Evolutionary conservation across 2,797 vertebrate species (phyloP).

Genomic region (Ctenopoma kingsleyae): DNA sequence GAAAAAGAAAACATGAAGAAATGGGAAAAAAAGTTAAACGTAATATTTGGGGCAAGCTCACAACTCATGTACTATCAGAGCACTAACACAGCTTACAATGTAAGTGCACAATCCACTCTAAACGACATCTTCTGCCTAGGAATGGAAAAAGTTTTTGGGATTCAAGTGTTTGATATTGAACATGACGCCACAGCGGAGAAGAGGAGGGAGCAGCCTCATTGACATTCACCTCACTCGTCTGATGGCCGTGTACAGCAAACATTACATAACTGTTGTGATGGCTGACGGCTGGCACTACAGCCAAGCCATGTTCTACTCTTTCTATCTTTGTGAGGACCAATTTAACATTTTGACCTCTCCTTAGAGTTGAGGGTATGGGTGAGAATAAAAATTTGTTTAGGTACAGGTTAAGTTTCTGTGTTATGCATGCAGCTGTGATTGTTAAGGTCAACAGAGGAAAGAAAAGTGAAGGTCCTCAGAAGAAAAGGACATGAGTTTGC

Average conservation of each 20-base stretch:
- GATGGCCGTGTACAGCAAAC: conserved; percentile 54
- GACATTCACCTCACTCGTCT: conserved; percentile 54
- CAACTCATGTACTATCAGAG: not conserved
- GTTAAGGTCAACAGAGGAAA: not conserved
- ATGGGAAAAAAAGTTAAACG: conserved; percentile 29
- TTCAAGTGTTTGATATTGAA: conserved; percentile 10
- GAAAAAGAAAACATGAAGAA: conserved; percentile 26
- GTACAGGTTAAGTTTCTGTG: not conserved
- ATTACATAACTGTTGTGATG: conserved; percentile 61
- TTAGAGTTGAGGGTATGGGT: not conserved
- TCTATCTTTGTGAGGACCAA: conserved; percentile 3
- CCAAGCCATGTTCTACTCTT: conserved; percentile 7
- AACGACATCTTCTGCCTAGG: conserved; percentile 2
- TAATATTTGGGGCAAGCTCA: conserved; percentile 16
- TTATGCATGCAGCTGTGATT: not conserved
- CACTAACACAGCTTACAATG: not conserved
- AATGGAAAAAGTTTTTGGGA: not conserved
- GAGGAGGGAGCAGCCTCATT: conserved; percentile 40
- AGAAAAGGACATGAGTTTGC: not conserved
- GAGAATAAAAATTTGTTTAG: not conserved
- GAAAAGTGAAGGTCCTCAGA: not conserved
- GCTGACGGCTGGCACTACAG: conserved; percentile 35
- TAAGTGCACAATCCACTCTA: not conserved
- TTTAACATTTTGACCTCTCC: not conserved
- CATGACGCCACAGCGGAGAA: conserved; percentile 8